Percentiles rank a stretch among this genome's conserved stretches.
These are phyloP conservation scores for Caenorhabditis briggsae DNA, from an alignment of 1,140 invertebrate species.

Conservation along the genomic window DNA sequence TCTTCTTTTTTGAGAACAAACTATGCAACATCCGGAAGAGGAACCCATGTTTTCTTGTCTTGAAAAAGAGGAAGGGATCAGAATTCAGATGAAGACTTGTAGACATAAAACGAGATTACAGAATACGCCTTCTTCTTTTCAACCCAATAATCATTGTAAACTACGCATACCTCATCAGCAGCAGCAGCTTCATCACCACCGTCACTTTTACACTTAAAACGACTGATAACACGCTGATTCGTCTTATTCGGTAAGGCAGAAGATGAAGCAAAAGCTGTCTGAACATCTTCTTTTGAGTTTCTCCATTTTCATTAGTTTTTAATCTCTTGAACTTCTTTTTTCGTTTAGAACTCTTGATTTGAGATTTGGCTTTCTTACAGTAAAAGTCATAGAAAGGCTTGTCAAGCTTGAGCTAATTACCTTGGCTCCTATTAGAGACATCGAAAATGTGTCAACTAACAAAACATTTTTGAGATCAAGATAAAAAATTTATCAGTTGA, in stretches of 20 bases:
- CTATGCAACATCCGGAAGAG: conserved; percentile 4
- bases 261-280: background rate
- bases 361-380: no score
- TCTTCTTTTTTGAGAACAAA: conserved; percentile 3
- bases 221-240: conserved; percentile 11
- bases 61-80: background rate
- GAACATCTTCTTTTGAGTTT: background rate
- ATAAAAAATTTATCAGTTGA: no score
- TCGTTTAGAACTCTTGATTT: background rate
- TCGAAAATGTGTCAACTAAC: no score
- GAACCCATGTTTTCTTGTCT: background rate
- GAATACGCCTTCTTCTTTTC: background rate
- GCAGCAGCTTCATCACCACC: background rate
- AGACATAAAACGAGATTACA: background rate
- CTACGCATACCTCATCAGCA: background rate
- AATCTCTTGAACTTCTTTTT: conserved; percentile 1
- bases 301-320: background rate
- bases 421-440: no score
- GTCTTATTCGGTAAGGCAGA: background rate
- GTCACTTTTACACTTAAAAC: conserved; percentile 49
- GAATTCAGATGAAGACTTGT: background rate
- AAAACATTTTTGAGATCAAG: no score
- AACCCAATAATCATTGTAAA: conserved; percentile 28
- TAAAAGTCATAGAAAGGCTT: no score
- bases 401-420: no score